Evolutionary conservation across 2,888 invertebrate species (phyloP).

Genomic region (Eudemis profundana): DNA sequence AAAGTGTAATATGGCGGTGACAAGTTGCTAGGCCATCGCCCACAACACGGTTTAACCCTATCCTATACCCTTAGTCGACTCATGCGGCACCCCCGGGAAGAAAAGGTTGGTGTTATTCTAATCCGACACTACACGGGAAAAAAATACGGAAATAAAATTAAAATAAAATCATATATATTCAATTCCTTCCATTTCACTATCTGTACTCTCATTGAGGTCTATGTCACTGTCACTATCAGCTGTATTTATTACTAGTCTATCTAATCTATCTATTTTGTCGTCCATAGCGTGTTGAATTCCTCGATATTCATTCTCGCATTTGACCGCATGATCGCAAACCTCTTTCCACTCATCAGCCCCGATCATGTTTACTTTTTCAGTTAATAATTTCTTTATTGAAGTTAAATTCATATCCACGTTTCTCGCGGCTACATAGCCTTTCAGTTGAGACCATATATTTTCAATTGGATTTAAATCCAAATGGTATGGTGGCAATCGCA

Average conservation of each 20-base stretch:
- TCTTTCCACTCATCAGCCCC: conserved; percentile 6
- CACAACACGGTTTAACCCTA: too few species aligned
- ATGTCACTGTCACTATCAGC: conserved; percentile 37
- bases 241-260: conserved; percentile 37
- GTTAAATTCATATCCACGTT: conserved; percentile 25
- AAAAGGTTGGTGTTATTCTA: too few species aligned
- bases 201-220: conserved; percentile 37
- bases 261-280: conserved; percentile 26
- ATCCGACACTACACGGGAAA: too few species aligned
- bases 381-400: conserved; percentile 5
- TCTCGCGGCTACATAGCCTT: conserved; percentile 37
- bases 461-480: conserved; percentile 43
- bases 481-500: too few species aligned
- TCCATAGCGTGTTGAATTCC: conserved; percentile 28
- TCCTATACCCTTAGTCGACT: too few species aligned
- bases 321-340: neutral
- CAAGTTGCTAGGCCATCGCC: too few species aligned
- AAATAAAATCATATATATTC: too few species aligned
- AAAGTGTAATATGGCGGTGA: too few species aligned
- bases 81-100: too few species aligned
- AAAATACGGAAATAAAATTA: too few species aligned
- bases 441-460: conserved; percentile 42
- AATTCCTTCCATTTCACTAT: conserved; percentile 24
- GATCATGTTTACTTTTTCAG: conserved; percentile 2
- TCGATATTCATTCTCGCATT: neutral